Percentiles rank a stretch among this genome's conserved stretches.
Conservation (phyloP, 2,113 vertebrate genomes). For the Campylorhamphus procurvoides region DNA sequence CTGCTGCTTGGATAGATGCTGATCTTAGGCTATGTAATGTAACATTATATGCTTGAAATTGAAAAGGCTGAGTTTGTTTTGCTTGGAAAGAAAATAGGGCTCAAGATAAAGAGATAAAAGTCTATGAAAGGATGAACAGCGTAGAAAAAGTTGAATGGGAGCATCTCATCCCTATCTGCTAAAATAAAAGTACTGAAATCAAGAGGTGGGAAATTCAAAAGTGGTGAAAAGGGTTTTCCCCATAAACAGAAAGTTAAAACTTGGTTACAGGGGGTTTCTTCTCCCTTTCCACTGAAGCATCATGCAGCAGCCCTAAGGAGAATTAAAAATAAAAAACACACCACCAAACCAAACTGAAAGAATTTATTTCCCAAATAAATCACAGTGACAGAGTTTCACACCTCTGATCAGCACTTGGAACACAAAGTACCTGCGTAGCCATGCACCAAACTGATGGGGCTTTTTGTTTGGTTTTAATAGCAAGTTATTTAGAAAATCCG, state of each 20-base stretch:
- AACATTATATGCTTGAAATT: not conserved
- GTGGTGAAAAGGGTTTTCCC: not conserved
- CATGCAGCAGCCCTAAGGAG: not conserved
- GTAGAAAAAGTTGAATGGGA: not conserved
- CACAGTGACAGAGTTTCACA: not conserved
- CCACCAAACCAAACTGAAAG: not conserved
- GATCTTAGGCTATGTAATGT: not conserved
- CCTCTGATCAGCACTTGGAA: not conserved
- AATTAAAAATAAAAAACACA: not conserved
- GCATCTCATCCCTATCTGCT: not conserved
- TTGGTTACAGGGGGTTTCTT: not conserved
- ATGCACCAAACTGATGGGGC: not conserved
- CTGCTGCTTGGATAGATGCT: not conserved
- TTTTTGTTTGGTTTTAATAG: not conserved
- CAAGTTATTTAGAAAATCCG: not conserved
- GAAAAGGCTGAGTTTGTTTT: not conserved
- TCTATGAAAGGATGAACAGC: not conserved
- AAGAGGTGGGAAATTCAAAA: not conserved
- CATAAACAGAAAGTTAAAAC: not conserved
- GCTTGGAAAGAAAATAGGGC: not conserved
- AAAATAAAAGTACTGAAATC: not conserved
- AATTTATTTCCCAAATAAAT: constrained; percentile 5
- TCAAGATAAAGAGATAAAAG: not conserved
- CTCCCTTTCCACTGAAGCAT: not conserved
- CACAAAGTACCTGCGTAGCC: not conserved